These are phyloP conservation scores for Nysson spinosus DNA, from an alignment of 2,888 invertebrate species.

Conservation along the genomic window DNA sequence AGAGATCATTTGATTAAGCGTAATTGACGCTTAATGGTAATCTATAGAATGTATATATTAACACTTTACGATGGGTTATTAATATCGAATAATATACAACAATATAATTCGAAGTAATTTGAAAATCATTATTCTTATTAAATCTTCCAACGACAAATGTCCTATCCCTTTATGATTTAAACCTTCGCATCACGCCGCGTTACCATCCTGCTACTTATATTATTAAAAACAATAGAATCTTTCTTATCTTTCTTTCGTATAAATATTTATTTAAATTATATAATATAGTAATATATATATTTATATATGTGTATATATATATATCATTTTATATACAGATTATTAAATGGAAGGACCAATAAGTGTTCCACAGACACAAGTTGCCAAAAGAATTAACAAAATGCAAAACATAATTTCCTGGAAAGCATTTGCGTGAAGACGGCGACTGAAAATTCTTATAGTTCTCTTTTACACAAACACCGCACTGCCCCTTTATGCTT, in stretches of 20 bases:
- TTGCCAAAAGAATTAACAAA: conserved; percentile 70
- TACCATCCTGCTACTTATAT: conserved; percentile 67
- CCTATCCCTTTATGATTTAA: conserved; percentile 16
- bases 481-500: conserved; percentile 48
- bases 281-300: conserved; percentile 56
- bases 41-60: too few species aligned
- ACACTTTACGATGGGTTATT: too few species aligned
- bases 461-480: conserved; percentile 37
- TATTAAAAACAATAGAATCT: conserved; percentile 38
- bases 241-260: conserved; percentile 61
- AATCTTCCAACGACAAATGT: background rate
- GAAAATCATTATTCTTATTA: background rate
- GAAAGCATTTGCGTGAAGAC: conserved; percentile 44
- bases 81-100: too few species aligned
- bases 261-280: conserved; percentile 65
- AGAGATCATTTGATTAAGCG: too few species aligned
- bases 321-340: conserved; percentile 58
- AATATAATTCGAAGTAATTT: too few species aligned
- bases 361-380: conserved; percentile 78
- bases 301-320: conserved; percentile 53
- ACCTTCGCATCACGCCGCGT: conserved; percentile 71
- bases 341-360: conserved; percentile 67
- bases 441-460: conserved; percentile 33
- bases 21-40: too few species aligned
- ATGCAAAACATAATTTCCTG: conserved; percentile 62